Base-by-base conservation (phyloP, 2,113 vertebrate genomes). In the Syngnathoides biaculeatus region DNA sequence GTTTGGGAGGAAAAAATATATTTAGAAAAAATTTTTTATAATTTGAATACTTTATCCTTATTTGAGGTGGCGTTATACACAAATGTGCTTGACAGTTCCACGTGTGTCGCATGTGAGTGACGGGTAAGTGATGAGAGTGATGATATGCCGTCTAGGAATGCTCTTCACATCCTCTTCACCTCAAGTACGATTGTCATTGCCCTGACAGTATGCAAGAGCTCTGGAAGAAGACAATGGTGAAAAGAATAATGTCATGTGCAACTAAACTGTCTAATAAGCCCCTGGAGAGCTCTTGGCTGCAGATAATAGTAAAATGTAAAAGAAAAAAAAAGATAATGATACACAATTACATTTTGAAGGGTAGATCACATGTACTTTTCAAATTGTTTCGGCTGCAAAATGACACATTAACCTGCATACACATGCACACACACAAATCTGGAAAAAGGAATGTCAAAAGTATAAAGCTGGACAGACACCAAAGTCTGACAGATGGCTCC, bases 91-190 rank as follows among this genome's bases (percentile, higher is more conserved):
- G 72, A 64, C 63, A 45, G 56, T 67, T 71, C 75, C 66, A 55
- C 65, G 1, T 67, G 26, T 58, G 69, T 71, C 69, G 52, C 19
- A 67, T 59, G 72, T 42, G 66, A 72, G 74, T 43, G 19, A 84
- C 75, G 58, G 77, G 68, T 77, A 67, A 62, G 59, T 68, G 69
- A 75, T 69, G 68, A 73, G 70, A 66, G 60, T 55, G 66, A 71
- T 79, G 67, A 69, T 50, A 10, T 71, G 65, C 71, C 75, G 64
- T 65, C 60, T 62, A 78, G 79, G 39, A 66, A 47, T 8, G 15
- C n/a, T 48, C 35, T 57, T 76, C 40, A 70, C 35, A 50, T 67
- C 47, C 39, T n/a, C 26, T 73, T 56, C 14, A 48, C 42, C 6
- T 61, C 27, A 55, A 22, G 27, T 10, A 42, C 24, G 47, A 65